These are phyloP conservation scores for Cataglyphis albicans DNA, from an alignment of 2,888 invertebrate genomes.

Conservation along the genomic window DNA sequence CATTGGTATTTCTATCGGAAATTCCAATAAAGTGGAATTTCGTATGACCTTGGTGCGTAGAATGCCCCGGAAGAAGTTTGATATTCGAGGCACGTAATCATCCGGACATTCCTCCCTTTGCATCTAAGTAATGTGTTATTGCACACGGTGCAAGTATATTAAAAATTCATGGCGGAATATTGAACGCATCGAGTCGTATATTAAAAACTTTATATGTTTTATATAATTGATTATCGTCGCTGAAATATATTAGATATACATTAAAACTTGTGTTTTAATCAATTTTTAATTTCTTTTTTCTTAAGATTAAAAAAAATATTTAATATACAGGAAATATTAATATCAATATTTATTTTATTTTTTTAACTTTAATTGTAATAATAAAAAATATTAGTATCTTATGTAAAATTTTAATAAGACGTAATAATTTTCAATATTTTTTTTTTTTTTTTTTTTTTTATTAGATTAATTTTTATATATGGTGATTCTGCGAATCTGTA, in stretches of 20 bases:
- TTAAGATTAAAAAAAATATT: neutral
- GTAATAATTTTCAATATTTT: neutral
- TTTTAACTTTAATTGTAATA: neutral
- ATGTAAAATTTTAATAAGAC: neutral
- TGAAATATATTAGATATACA: neutral
- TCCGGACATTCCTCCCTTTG: conserved; percentile 34
- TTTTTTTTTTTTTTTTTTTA: neutral
- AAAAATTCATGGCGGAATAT: conserved; percentile 36
- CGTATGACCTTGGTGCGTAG: conserved; percentile 52
- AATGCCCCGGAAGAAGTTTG: conserved; percentile 31
- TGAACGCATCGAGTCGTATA: neutral
- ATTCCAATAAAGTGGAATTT: conserved; percentile 53
- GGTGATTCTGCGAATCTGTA: neutral
- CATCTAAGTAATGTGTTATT: conserved; percentile 42
- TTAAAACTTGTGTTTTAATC: neutral
- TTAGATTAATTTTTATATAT: neutral
- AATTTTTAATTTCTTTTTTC: neutral
- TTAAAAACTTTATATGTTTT: neutral
- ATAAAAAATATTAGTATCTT: neutral
- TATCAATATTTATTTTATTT: neutral
- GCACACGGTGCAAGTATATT: conserved; percentile 26
- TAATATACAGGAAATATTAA: neutral
- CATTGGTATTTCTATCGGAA: conserved; percentile 53
- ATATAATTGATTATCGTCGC: neutral
- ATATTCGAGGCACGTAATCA: conserved; percentile 42